Conservation (phyloP, 1,140 invertebrate genomes). For the Oryzaephilus surinamensis region DNA sequence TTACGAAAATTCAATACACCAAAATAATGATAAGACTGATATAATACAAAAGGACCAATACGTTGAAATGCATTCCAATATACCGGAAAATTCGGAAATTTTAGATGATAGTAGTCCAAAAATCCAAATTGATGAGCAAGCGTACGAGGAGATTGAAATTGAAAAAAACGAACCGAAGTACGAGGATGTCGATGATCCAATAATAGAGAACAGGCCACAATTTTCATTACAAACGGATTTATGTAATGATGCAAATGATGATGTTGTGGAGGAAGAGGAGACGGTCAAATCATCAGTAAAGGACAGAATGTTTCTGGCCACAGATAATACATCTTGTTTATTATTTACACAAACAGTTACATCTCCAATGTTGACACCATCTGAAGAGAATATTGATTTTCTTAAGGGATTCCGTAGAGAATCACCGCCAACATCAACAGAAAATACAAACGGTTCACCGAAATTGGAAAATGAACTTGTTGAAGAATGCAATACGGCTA, state of each 20-base stretch:
- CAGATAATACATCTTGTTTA: constrained; percentile 30
- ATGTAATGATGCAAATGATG: constrained; percentile 8
- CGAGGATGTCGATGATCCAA: constrained; percentile 5
- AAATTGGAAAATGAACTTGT: no score
- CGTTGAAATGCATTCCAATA: neutral
- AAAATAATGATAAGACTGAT: constrained; percentile 11
- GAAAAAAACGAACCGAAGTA: constrained; percentile 6
- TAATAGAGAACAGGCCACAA: neutral
- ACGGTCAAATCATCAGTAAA: constrained; percentile 19
- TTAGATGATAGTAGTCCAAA: neutral
- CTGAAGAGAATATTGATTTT: constrained; percentile 36
- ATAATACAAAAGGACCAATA: constrained; percentile 2
- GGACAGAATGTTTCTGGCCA: constrained; percentile 32
- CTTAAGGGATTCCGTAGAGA: constrained; percentile 31
- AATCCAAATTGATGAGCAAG: constrained; percentile 4
- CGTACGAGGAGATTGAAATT: neutral
- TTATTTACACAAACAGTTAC: constrained; percentile 35
- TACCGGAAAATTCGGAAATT: neutral
- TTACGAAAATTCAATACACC: constrained; percentile 7
- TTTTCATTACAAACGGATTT: constrained; percentile 3
- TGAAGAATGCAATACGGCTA: constrained; percentile 8
- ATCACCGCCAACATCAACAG: constrained; percentile 10
- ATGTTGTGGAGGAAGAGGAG: constrained; percentile 4
- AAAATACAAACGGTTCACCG: neutral
- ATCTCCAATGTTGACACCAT: constrained; percentile 35